Percentiles rank a stretch among this genome's conserved stretches.
phyloP scores from a whole-genome alignment of 2,797 vertebrate genomes.

The Muscicapa striata region DNA sequence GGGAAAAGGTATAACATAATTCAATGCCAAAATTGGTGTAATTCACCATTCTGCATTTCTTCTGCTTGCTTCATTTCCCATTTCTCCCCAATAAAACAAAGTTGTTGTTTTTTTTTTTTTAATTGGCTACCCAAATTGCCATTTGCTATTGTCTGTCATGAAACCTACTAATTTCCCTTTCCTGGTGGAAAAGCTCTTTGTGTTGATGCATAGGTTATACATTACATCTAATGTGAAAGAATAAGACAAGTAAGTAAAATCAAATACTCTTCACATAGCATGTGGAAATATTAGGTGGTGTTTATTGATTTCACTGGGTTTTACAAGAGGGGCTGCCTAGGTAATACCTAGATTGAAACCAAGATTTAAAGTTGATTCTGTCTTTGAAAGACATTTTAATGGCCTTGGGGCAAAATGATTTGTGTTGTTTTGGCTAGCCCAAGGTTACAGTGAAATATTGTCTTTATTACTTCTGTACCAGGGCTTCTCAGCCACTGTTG shows the following conservation, averaged over 20 bases:
- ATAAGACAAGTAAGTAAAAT: neutral
- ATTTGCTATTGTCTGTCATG: neutral
- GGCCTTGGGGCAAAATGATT: conserved; percentile 40
- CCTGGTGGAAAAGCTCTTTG: neutral
- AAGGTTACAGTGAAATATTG: conserved; percentile 62
- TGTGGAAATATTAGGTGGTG: neutral
- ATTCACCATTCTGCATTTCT: neutral
- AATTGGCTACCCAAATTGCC: neutral
- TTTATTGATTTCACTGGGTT: conserved; percentile 49
- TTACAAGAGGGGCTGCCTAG: neutral
- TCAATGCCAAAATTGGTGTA: neutral
- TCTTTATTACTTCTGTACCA: conserved; percentile 11
- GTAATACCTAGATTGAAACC: neutral
- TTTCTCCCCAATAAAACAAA: neutral
- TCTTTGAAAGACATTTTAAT: conserved; percentile 56
- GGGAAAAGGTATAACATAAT: neutral
- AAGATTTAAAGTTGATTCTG: conserved; percentile 4
- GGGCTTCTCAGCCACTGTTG: neutral
- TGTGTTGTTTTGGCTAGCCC: conserved; percentile 39
- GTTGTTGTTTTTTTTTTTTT: neutral
- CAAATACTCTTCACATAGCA: neutral
- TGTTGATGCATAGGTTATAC: neutral
- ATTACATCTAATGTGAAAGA: neutral
- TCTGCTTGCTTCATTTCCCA: neutral
- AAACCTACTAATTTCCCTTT: neutral